These are phyloP conservation scores for Phrixothrix hirtus DNA, from an alignment of 2,888 invertebrate species.

Conservation along the genomic window DNA sequence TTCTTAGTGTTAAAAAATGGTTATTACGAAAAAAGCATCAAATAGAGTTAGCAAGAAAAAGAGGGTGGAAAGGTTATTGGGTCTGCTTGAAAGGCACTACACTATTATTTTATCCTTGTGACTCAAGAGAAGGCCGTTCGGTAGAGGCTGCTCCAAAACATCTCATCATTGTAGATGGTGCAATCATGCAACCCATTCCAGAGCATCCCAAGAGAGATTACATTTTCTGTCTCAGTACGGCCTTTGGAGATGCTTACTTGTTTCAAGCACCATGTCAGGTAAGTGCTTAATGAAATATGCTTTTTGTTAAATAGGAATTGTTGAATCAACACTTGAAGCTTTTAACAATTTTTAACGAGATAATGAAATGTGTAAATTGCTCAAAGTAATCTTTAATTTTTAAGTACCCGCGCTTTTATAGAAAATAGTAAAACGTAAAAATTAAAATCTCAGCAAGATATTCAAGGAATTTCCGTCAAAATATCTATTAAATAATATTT, in stretches of 20 bases:
- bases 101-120: constrained; percentile 92
- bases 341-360: too few relatives aligned
- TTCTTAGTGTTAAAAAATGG: constrained; percentile 98
- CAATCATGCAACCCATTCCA: constrained; percentile 98
- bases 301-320: not conserved
- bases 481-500: too few relatives aligned
- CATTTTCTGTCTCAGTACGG: constrained; percentile 97
- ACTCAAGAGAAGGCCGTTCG: constrained; percentile 86
- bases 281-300: constrained; percentile 44
- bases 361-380: too few relatives aligned
- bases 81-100: constrained; percentile 97
- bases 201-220: constrained; percentile 97
- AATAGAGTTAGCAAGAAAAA: constrained; percentile 91
- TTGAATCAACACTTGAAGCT: too few relatives aligned
- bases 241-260: constrained; percentile 96
- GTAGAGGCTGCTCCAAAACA: constrained; percentile 94
- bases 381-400: not conserved
- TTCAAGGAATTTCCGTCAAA: too few relatives aligned
- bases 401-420: too few relatives aligned
- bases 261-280: constrained; percentile 90
- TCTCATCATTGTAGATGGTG: constrained; percentile 93
- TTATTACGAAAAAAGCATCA: constrained; percentile 94
- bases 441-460: too few relatives aligned
- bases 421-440: too few relatives aligned
- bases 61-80: constrained; percentile 99